phyloP scores from a whole-genome alignment of 1,140 invertebrate genomes.

The Panagrolaimus sp. region DNA sequence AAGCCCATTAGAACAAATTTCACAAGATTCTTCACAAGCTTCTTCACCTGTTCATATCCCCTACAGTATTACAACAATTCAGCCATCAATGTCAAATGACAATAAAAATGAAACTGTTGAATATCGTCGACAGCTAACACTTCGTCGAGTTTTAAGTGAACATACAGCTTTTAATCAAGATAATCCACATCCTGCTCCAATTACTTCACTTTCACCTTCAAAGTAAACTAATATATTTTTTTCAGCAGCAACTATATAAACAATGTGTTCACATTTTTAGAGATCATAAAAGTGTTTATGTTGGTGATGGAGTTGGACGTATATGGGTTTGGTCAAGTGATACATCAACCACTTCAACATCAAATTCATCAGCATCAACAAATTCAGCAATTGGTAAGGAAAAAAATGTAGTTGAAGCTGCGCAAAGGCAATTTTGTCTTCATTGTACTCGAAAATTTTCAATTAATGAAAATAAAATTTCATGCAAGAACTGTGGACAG shows the following conservation, averaged over 20 bases:
- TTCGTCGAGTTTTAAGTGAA: slow-evolving; percentile 93
- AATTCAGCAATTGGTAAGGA: slow-evolving; percentile 6
- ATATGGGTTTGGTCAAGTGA: slow-evolving; percentile 83
- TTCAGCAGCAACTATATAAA: slow-evolving; percentile 10
- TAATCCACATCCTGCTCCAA: slow-evolving; percentile 89
- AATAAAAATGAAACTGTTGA: slow-evolving; percentile 25
- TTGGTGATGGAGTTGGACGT: slow-evolving; percentile 87
- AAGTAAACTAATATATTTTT: slow-evolving; percentile 63
- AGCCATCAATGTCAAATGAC: slow-evolving; percentile 59
- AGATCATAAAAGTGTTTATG: slow-evolving; percentile 80
- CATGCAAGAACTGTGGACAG: slow-evolving; percentile 91
- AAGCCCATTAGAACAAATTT: neutral
- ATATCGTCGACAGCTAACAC: slow-evolving; percentile 58
- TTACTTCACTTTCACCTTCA: slow-evolving; percentile 85
- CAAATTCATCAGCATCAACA: neutral
- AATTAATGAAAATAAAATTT: slow-evolving; percentile 82
- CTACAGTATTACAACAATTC: neutral
- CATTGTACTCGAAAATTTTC: slow-evolving; percentile 81
- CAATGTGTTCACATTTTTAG: slow-evolving; percentile 54
- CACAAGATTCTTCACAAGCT: slow-evolving; percentile 13
- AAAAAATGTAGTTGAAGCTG: slow-evolving; percentile 82
- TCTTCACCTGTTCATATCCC: slow-evolving; percentile 24
- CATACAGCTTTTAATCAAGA: slow-evolving; percentile 94
- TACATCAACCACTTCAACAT: slow-evolving; percentile 4
- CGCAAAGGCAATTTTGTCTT: slow-evolving; percentile 74